Base-by-base conservation (phyloP, 2,888 invertebrate species). In the Philopedon plagiatum region DNA sequence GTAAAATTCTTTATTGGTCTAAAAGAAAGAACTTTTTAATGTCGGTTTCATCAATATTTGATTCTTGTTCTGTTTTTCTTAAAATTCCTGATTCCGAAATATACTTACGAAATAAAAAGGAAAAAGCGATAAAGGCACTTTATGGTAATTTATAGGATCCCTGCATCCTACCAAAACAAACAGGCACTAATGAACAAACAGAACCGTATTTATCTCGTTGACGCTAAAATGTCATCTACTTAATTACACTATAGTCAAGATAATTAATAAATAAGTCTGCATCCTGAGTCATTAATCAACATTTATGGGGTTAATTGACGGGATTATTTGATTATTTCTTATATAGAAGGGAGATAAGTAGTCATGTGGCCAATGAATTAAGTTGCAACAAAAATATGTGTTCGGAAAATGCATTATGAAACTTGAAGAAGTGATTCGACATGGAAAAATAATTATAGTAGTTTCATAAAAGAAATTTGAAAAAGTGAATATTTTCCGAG, bases 211-310 rank as follows among this genome's bases (percentile, higher is more conserved):
- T 54, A 54, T 54, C 15, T 54, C 18, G 4, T 9, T 54, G 51
- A 29, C 29, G 29, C 29, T 54, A 54, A 54, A 29, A 54, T 54
- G 51, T 15, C 51, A 54, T 54, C 51, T 29, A 54, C 51, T 54
- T 54, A 54, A 54, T 54, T 54, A 54, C 29, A 54, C 51, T 51
- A 54, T 29, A 54, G 51, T 54, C 23, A 18, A 13, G 29, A 54
- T 29, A 54, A 29, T 54, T 54, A 51, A 51, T 29, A 29, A 54
- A 54, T 54, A 54, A 54, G 29, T 29, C 51, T 54, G 29, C 18
- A 29, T 54, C 29, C 51, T 29, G 15, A 29, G 51, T 54, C 29
- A 54, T 54, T 54, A 54, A 54, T 54, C 51, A 54, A 29, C 18
- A 54, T 29, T 54, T 54, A 54, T 54, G 49, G 13, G 13, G 13